Conservation (phyloP, 1,140 invertebrate genomes). For the Agrypnia vestita region DNA sequence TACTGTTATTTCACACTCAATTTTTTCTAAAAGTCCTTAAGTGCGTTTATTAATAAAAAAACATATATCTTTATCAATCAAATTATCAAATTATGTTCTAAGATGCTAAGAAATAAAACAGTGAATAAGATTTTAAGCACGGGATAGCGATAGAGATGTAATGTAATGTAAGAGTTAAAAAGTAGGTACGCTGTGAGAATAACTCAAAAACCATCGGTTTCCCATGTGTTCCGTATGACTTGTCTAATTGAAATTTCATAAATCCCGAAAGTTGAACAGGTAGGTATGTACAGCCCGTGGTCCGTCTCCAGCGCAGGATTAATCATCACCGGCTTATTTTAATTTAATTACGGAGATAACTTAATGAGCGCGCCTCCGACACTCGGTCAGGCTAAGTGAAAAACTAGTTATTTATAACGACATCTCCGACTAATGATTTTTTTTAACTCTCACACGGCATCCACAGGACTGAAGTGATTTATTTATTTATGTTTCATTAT, state of each 20-base stretch:
- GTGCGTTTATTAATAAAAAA: no score
- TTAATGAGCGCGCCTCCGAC: background rate
- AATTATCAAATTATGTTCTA: no score
- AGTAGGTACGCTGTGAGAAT: no score
- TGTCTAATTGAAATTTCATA: conserved; percentile 5
- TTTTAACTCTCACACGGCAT: background rate
- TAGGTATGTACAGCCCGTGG: background rate
- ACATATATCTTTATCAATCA: no score
- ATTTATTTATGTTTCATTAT: background rate
- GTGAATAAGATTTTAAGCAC: no score
- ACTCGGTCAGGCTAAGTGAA: background rate
- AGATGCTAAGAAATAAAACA: no score
- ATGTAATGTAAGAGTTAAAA: no score
- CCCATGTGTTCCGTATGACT: background rate
- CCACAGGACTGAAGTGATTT: background rate
- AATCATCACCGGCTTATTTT: background rate
- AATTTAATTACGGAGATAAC: conserved; percentile 17
- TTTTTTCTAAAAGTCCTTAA: no score
- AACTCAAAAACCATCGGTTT: background rate
- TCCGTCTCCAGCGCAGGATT: background rate
- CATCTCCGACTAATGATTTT: background rate
- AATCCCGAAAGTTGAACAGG: background rate
- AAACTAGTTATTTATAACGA: conserved; percentile 7
- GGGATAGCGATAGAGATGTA: no score
- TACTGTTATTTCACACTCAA: no score